A percentile compares a stretch with the other conserved stretches of the same genome.
These are phyloP conservation scores for Papilio polyxenes DNA, from an alignment of 1,140 invertebrate genomes.

Conservation along the genomic window DNA sequence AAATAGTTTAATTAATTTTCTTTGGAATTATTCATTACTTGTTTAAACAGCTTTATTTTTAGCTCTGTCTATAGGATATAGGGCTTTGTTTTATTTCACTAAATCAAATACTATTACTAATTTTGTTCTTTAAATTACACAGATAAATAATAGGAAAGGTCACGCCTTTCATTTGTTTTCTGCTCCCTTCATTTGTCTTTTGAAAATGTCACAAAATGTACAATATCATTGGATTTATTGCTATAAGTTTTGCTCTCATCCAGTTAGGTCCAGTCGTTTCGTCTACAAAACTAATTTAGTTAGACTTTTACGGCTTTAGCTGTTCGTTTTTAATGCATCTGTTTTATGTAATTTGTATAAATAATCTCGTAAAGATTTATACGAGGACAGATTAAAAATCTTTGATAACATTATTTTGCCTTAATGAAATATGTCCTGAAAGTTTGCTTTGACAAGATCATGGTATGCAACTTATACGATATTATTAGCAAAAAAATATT, in stretches of 20 bases:
- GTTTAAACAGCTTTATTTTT: neutral
- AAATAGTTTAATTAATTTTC: too few relatives aligned
- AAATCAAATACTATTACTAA: too few relatives aligned
- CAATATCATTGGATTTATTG: constrained; percentile 37
- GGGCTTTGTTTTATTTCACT: neutral
- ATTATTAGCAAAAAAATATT: neutral
- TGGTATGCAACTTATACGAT: neutral
- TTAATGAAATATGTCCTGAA: neutral
- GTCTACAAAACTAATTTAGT: constrained; percentile 27
- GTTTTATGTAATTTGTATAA: constrained; percentile 37
- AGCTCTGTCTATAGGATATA: neutral
- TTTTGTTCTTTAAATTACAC: neutral
- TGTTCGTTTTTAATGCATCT: constrained; percentile 39
- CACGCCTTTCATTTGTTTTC: constrained; percentile 20
- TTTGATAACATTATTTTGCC: neutral
- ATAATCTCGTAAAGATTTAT: neutral
- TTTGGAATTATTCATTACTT: neutral
- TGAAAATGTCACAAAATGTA: constrained; percentile 37
- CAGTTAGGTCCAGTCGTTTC: constrained; percentile 31
- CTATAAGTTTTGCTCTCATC: constrained; percentile 11
- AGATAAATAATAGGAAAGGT: constrained; percentile 10
- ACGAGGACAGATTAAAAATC: neutral
- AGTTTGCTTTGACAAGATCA: constrained; percentile 14
- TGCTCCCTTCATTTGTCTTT: constrained; percentile 32
- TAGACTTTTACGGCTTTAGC: constrained; percentile 33